Conservation (phyloP, 2,113 vertebrate genomes). For the Columbina picui region DNA sequence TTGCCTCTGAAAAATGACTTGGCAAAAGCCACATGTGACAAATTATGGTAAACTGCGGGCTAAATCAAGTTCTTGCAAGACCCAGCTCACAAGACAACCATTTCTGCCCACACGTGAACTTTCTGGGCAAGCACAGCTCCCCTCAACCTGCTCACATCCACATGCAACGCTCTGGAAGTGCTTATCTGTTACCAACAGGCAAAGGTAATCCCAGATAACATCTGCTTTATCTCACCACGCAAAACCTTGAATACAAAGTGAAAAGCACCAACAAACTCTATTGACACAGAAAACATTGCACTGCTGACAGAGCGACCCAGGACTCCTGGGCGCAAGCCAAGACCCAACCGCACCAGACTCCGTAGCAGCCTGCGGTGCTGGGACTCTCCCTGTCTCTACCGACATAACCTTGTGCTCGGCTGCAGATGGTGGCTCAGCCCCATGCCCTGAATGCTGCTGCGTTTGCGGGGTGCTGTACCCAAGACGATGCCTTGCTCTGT, state of each 20-base stretch:
- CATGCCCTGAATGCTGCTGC: fast-evolving
- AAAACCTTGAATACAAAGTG: neutral
- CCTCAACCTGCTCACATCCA: neutral
- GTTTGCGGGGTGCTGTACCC: fast-evolving
- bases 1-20: neutral
- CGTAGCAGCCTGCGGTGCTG: fast-evolving
- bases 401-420: neutral
- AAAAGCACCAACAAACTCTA: neutral
- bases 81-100: neutral
- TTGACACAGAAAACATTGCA: neutral
- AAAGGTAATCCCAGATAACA: neutral
- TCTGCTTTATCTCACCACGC: neutral
- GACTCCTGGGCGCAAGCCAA: neutral
- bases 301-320: fast-evolving
- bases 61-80: neutral
- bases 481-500: fast-evolving
- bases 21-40: neutral
- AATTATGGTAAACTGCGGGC: neutral
- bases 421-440: neutral
- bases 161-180: fast-evolving
- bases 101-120: neutral
- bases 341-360: fast-evolving
- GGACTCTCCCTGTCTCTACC: neutral
- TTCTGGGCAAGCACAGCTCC: neutral
- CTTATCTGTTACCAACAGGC: neutral